These are phyloP conservation scores for Pemphredon lugubris DNA, from an alignment of 2,888 invertebrate genomes.

Conservation along the genomic window DNA sequence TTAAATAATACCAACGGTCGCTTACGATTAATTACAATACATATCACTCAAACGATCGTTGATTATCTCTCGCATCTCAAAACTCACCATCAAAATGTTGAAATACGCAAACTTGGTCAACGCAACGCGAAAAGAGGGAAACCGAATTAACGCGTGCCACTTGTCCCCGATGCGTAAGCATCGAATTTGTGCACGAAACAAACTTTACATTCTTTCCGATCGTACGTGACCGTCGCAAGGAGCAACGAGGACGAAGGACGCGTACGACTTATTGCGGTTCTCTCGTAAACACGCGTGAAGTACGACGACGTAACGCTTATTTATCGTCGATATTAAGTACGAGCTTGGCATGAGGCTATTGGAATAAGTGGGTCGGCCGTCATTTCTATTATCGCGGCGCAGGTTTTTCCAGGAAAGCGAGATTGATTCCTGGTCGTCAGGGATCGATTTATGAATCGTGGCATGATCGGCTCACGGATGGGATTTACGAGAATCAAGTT, in stretches of 20 bases:
- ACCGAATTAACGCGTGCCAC: no score
- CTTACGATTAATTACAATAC: no score
- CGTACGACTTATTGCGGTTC: slow-evolving; percentile 27
- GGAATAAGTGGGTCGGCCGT: slow-evolving; percentile 60
- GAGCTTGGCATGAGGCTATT: slow-evolving; percentile 35
- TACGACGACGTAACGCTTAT: slow-evolving; percentile 57
- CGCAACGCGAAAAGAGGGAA: no score
- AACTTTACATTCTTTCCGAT: no score
- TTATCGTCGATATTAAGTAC: slow-evolving; percentile 60
- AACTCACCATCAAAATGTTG: no score
- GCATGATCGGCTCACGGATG: slow-evolving; percentile 12
- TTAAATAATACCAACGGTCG: no score
- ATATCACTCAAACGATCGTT: no score
- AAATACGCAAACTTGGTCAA: no score
- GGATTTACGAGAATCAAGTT: background rate
- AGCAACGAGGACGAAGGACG: slow-evolving; percentile 29
- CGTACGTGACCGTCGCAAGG: background rate
- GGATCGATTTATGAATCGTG: slow-evolving; percentile 40
- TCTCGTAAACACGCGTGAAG: slow-evolving; percentile 37
- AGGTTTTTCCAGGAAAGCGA: slow-evolving; percentile 33
- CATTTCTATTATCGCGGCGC: slow-evolving; percentile 63
- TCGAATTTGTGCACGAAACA: no score
- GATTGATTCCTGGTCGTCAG: slow-evolving; percentile 36
- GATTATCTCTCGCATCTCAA: no score
- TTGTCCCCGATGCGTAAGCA: no score